Evolutionary conservation across 1,140 invertebrate genomes (phyloP).

Genomic region (Tetragnatha versicolor): DNA sequence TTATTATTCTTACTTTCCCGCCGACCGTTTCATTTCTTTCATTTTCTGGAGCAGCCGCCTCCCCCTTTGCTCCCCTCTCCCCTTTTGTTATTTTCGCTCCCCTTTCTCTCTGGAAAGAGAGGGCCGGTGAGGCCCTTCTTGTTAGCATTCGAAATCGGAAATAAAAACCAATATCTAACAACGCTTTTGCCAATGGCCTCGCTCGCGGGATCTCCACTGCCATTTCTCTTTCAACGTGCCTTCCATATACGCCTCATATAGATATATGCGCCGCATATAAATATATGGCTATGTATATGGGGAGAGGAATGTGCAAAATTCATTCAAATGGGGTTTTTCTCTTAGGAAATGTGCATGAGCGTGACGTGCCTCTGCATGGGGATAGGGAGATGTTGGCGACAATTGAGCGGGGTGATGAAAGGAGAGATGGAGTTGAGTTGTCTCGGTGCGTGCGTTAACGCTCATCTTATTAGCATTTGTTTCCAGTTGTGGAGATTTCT

Average conservation of each 20-base stretch:
- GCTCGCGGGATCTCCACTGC: conserved; percentile 13
- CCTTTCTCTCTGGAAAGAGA: background rate
- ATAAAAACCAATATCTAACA: conserved; percentile 54
- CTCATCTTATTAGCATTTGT: no score
- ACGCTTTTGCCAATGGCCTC: conserved; percentile 26
- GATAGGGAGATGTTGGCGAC: no score
- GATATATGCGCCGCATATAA: conserved; percentile 28
- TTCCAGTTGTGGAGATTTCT: no score
- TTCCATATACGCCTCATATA: conserved; percentile 11
- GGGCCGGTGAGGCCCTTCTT: conserved; percentile 27
- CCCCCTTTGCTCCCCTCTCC: conserved; percentile 21
- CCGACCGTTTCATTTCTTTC: conserved; percentile 53
- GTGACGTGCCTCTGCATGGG: no score
- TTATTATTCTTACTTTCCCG: conserved; percentile 41
- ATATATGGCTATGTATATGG: conserved; percentile 49
- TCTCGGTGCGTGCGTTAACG: no score
- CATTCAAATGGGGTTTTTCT: conserved; percentile 50
- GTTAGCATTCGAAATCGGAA: conserved; percentile 54
- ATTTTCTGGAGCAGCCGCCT: conserved; percentile 42
- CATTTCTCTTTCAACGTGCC: no score
- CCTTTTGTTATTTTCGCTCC: conserved; percentile 7
- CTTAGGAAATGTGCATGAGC: no score
- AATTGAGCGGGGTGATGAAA: no score
- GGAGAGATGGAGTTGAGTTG: no score
- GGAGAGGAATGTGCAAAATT: conserved; percentile 50